Percentiles rank a stretch among this genome's conserved stretches.
These are phyloP conservation scores for Numenius phaeopus DNA, from an alignment of 2,797 vertebrate genomes.

Conservation along the genomic window DNA sequence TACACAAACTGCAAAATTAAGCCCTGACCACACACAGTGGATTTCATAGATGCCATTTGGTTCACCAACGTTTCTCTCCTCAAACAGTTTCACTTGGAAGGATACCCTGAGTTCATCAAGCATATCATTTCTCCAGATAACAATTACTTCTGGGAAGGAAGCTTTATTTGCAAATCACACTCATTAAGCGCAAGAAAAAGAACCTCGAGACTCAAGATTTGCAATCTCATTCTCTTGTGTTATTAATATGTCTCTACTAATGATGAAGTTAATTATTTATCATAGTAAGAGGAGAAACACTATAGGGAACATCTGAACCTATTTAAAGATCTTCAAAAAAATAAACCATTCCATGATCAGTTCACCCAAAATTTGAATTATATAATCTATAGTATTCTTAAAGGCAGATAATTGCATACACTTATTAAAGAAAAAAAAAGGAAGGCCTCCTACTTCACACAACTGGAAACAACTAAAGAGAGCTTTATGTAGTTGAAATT, in stretches of 20 bases:
- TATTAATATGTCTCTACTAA: not conserved
- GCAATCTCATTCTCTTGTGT: not conserved
- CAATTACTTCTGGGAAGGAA: not conserved
- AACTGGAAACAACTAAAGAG: not conserved
- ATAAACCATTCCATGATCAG: not conserved
- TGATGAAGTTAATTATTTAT: not conserved
- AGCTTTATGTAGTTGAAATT: conserved; percentile 1
- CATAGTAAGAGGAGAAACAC: not conserved
- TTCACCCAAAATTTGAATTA: not conserved
- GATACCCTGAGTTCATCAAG: not conserved
- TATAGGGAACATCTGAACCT: not conserved
- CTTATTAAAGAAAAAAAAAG: not conserved
- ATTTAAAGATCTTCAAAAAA: not conserved
- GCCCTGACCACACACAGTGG: not conserved
- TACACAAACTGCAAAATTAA: not conserved
- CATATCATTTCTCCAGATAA: not conserved
- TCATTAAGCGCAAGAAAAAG: not conserved
- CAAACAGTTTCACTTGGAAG: not conserved
- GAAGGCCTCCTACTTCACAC: not conserved
- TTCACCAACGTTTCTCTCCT: not conserved
- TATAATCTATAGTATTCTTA: not conserved
- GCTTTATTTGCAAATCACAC: not conserved
- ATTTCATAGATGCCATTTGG: not conserved
- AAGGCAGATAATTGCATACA: not conserved
- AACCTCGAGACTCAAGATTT: not conserved